phyloP scores from a whole-genome alignment of 1,140 invertebrate species.

The Arion vulgaris region DNA sequence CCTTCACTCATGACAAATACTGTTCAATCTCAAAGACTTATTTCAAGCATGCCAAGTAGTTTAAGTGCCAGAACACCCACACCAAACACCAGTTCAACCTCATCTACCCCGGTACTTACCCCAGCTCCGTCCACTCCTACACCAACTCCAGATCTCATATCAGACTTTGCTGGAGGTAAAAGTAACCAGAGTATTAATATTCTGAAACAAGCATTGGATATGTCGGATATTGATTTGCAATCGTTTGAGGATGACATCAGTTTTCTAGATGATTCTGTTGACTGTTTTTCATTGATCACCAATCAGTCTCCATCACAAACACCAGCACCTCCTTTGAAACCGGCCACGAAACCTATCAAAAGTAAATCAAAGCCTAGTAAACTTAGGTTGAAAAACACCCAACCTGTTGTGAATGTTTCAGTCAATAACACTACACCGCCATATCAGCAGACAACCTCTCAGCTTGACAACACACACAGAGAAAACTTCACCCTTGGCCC shows the following conservation, averaged over 20 bases:
- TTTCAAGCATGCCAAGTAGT: neutral
- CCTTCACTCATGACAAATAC: neutral
- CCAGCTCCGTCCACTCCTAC: constrained; percentile 27
- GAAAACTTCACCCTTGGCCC: constrained; percentile 18
- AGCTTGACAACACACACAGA: neutral
- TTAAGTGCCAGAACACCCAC: neutral
- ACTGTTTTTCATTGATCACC: neutral
- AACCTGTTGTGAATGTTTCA: neutral
- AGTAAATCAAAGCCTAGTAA: constrained; percentile 15
- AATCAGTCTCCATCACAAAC: neutral
- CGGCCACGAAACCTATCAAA: neutral
- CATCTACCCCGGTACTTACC: constrained; percentile 20
- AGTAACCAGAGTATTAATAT: constrained; percentile 11
- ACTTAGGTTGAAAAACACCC: constrained; percentile 1
- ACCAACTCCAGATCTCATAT: constrained; percentile 18
- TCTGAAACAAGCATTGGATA: constrained; percentile 23
- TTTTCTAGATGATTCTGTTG: neutral
- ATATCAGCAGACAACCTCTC: constrained; percentile 8
- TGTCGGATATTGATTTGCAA: constrained; percentile 31
- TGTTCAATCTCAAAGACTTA: constrained; percentile 3
- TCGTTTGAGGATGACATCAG: constrained; percentile 34
- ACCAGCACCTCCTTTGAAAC: neutral
- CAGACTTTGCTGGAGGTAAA: constrained; percentile 21
- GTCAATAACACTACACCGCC: constrained; percentile 14
- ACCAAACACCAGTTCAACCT: constrained; percentile 25